phyloP scores from a whole-genome alignment of 2,113 vertebrate species.

The Podocnemis expansa region DNA sequence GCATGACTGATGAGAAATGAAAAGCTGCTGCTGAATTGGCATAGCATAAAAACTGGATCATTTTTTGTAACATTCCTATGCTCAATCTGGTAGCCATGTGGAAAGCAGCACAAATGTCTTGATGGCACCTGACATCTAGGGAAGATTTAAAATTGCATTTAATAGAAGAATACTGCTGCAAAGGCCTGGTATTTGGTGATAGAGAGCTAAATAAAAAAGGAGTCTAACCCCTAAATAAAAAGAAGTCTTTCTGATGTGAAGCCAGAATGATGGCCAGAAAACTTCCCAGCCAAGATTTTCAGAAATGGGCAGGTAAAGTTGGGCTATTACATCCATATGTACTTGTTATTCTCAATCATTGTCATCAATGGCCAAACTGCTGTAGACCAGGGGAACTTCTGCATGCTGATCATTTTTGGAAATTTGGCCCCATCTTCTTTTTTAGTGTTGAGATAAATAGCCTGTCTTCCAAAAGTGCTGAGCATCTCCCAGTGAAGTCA shows the following conservation, averaged over 20 bases:
- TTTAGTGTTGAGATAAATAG: neutral
- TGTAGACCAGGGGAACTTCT: neutral
- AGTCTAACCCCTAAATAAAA: neutral
- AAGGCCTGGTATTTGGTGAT: neutral
- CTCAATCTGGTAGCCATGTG: neutral
- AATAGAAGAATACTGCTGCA: neutral
- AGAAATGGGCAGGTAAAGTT: neutral
- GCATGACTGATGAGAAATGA: neutral
- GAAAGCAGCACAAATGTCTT: neutral
- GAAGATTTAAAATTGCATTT: neutral
- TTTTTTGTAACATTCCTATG: neutral
- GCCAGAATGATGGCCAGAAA: neutral
- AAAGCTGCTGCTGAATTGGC: neutral
- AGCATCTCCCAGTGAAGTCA: neutral
- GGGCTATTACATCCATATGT: neutral
- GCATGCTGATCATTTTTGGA: neutral
- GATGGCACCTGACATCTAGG: neutral
- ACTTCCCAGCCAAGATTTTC: accelerated
- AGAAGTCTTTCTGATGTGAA: neutral
- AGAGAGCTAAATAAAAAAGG: no score
- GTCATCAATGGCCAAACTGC: neutral
- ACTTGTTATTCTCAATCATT: neutral
- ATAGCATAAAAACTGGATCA: neutral
- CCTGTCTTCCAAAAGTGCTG: neutral
- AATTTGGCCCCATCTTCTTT: neutral